A percentile compares a stretch with the other conserved stretches of the same genome.
These are phyloP conservation scores for Caenorhabditis auriculariae DNA, from an alignment of 2,888 invertebrate genomes.

Conservation along the genomic window DNA sequence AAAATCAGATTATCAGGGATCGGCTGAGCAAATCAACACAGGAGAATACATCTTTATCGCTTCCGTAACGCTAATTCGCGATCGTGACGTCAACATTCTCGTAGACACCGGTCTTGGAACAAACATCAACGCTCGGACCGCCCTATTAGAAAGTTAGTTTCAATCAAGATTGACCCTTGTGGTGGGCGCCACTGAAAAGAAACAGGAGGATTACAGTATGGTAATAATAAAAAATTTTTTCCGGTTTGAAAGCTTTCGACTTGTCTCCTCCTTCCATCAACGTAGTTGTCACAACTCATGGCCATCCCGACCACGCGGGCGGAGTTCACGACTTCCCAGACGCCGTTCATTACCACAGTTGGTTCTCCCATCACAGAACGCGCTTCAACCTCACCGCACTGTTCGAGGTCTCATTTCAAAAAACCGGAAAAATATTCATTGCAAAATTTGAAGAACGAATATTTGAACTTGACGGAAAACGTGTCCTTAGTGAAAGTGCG, in stretches of 20 bases:
- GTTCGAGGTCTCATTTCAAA: slow-evolving; percentile 32
- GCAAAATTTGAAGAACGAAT: slow-evolving; percentile 36
- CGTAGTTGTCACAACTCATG: slow-evolving; percentile 60
- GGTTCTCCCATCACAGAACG: slow-evolving; percentile 47
- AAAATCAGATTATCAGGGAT: slow-evolving; percentile 39
- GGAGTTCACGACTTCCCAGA: slow-evolving; percentile 48
- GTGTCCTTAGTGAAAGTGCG: slow-evolving; percentile 50
- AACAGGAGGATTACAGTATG: not conserved
- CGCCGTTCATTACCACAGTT: slow-evolving; percentile 46
- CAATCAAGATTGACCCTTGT: not conserved
- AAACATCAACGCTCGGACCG: slow-evolving; percentile 58
- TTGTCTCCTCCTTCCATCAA: slow-evolving; percentile 53
- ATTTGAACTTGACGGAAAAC: slow-evolving; percentile 47
- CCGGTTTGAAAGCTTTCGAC: slow-evolving; percentile 35
- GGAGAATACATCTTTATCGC: slow-evolving; percentile 56
- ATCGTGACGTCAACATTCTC: slow-evolving; percentile 50
- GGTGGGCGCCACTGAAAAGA: not conserved
- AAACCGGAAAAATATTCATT: not conserved
- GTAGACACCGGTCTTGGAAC: slow-evolving; percentile 61
- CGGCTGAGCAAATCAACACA: slow-evolving; percentile 52
- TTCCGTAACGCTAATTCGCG: slow-evolving; percentile 56
- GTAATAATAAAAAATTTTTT: not conserved
- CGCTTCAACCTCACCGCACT: slow-evolving; percentile 53
- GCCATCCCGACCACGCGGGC: slow-evolving; percentile 58
- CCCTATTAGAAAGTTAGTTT: slow-evolving; percentile 47